Evolutionary conservation across 2,113 vertebrate genomes (phyloP).

Genomic region (Enhydra lutris): DNA sequence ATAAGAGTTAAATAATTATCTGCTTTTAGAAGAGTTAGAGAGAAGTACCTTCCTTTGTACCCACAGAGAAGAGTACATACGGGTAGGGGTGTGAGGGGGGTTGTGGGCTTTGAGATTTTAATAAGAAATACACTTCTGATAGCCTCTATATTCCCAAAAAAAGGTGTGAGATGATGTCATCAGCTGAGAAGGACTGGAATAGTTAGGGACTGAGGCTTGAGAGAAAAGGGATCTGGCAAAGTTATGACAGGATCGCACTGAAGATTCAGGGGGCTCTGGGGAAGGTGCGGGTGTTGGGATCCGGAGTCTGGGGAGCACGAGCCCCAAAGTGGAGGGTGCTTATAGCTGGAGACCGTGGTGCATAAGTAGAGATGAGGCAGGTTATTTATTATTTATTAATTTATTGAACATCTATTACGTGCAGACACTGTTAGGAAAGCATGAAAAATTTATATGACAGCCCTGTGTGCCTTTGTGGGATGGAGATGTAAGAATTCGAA

Average conservation of each 20-base stretch:
- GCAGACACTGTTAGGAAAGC: background rate
- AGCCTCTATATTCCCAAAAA: background rate
- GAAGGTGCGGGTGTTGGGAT: rapidly evolving
- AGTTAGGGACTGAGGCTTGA: background rate
- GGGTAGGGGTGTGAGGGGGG: background rate
- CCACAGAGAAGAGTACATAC: background rate
- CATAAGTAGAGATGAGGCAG: too few species aligned
- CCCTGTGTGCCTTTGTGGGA: background rate
- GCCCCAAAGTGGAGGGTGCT: too few species aligned
- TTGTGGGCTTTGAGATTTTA: background rate
- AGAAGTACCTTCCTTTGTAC: background rate
- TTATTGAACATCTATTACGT: background rate
- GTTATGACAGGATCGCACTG: too few species aligned
- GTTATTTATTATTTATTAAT: background rate
- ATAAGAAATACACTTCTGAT: background rate
- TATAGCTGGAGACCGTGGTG: background rate
- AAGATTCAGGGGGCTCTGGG: background rate
- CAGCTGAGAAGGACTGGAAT: background rate
- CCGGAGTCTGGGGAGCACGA: background rate
- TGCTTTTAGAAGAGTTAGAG: background rate
- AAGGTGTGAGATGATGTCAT: background rate
- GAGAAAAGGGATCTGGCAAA: background rate
- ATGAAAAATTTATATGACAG: background rate
- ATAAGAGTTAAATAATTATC: background rate
- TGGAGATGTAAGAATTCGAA: background rate